Conservation (phyloP, 2,888 invertebrate species). For the Physocephala rufipes region DNA sequence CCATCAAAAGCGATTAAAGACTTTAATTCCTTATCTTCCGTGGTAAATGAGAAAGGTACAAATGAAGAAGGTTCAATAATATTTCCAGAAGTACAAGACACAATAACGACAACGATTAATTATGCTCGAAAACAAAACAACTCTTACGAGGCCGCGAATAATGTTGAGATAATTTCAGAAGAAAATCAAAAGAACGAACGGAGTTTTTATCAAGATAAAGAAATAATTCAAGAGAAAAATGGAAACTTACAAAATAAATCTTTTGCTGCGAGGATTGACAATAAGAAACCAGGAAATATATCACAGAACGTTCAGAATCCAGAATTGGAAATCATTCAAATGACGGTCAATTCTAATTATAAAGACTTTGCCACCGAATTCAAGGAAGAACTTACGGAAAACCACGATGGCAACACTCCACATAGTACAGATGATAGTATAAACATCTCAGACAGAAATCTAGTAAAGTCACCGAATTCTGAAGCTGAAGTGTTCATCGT, state of each 20-base stretch:
- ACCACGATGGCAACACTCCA: constrained; percentile 52
- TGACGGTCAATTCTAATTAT: no score
- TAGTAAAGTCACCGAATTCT: constrained; percentile 48
- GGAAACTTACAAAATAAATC: not conserved
- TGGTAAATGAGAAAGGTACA: not conserved
- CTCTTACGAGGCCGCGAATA: not conserved
- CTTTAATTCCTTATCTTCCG: not conserved
- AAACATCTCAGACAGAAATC: constrained; percentile 35
- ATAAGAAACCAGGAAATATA: constrained; percentile 48
- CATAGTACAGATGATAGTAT: no score
- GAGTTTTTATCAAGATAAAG: no score
- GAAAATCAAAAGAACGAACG: not conserved
- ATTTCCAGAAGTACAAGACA: not conserved
- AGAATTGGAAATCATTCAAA: constrained; percentile 18
- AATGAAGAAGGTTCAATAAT: not conserved
- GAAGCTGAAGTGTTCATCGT: constrained; percentile 51
- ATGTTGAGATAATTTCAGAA: not conserved
- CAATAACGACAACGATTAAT: not conserved
- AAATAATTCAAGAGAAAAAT: no score
- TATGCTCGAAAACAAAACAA: not conserved
- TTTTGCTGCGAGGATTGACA: no score
- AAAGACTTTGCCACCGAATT: not conserved
- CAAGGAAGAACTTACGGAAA: constrained; percentile 45
- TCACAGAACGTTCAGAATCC: constrained; percentile 57
- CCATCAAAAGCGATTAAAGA: not conserved